These are phyloP conservation scores for Aphodius granarius DNA, from an alignment of 2,888 invertebrate genomes.

Conservation along the genomic window DNA sequence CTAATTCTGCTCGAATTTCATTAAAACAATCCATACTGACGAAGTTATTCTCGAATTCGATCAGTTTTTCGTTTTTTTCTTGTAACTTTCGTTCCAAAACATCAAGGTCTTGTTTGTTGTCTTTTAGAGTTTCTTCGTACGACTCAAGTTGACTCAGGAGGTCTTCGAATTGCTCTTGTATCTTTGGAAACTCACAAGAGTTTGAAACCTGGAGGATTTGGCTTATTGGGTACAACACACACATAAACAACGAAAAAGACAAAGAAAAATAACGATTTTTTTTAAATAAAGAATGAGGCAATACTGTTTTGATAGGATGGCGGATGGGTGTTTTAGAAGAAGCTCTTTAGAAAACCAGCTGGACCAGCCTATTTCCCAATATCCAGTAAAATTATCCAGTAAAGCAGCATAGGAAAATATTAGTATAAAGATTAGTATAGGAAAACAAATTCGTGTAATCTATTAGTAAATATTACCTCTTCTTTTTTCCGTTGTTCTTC, in stretches of 20 bases:
- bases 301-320: slow-evolving; percentile 41
- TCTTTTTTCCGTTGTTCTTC: slow-evolving; percentile 59
- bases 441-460: slow-evolving; percentile 31
- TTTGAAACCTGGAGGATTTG: background rate
- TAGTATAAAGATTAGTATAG: slow-evolving; percentile 25
- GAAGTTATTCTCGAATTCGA: slow-evolving; percentile 36
- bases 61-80: slow-evolving; percentile 38
- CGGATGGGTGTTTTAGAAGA: slow-evolving; percentile 69
- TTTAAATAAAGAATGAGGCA: slow-evolving; percentile 48
- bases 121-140: slow-evolving; percentile 58
- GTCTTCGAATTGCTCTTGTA: slow-evolving; percentile 42
- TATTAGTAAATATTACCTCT: slow-evolving; percentile 59
- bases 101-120: slow-evolving; percentile 54
- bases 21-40: slow-evolving; percentile 36
- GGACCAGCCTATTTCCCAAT: slow-evolving; percentile 73
- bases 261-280: background rate
- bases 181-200: background rate
- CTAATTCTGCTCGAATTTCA: slow-evolving; percentile 34
- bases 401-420: slow-evolving; percentile 16
- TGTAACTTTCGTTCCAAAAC: slow-evolving; percentile 40
- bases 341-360: slow-evolving; percentile 93
- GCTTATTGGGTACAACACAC: slow-evolving; percentile 17
- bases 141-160: slow-evolving; percentile 60
- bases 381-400: slow-evolving; percentile 16
- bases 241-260: slow-evolving; percentile 20